Percentiles rank a stretch among this genome's conserved stretches.
These are phyloP conservation scores for Atherinosoma microstoma DNA, from an alignment of 2,797 vertebrate genomes.

Conservation along the genomic window DNA sequence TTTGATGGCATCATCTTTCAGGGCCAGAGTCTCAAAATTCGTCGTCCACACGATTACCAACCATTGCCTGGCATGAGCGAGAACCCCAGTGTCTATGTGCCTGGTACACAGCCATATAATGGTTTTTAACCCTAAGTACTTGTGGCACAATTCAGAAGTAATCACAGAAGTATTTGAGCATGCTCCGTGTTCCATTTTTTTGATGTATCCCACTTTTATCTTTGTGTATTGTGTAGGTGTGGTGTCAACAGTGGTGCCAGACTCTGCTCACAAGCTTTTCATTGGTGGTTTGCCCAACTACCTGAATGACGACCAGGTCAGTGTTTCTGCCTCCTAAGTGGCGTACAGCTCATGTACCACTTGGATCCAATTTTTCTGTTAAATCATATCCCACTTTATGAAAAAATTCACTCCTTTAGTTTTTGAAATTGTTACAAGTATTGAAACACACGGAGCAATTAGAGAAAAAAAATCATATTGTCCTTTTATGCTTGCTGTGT, in stretches of 20 bases:
- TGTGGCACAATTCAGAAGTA: slow-evolving; percentile 66
- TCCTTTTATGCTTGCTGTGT: neutral
- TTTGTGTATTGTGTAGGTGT: slow-evolving; percentile 81
- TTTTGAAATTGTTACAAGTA: neutral
- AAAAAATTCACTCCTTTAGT: neutral
- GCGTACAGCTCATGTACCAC: neutral
- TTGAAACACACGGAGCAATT: neutral
- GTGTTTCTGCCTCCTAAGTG: slow-evolving; percentile 30
- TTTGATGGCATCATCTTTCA: slow-evolving; percentile 97
- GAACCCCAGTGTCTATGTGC: slow-evolving; percentile 94
- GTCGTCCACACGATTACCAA: slow-evolving; percentile 94
- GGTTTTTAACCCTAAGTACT: slow-evolving; percentile 74
- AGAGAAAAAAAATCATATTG: neutral
- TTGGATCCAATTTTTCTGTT: neutral
- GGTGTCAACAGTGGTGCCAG: slow-evolving; percentile 94
- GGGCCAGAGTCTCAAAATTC: slow-evolving; percentile 94
- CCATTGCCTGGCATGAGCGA: slow-evolving; percentile 94
- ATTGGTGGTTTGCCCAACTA: slow-evolving; percentile 95
- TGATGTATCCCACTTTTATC: slow-evolving; percentile 8
- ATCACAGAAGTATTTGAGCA: slow-evolving; percentile 18
- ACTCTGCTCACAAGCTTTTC: slow-evolving; percentile 95
- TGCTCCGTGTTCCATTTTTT: slow-evolving; percentile 11
- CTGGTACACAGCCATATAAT: slow-evolving; percentile 85
- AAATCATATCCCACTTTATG: neutral
- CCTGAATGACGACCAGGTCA: slow-evolving; percentile 94